Evolutionary conservation across 2,888 invertebrate species (phyloP).

Genomic region (Drosophila paracracens): DNA sequence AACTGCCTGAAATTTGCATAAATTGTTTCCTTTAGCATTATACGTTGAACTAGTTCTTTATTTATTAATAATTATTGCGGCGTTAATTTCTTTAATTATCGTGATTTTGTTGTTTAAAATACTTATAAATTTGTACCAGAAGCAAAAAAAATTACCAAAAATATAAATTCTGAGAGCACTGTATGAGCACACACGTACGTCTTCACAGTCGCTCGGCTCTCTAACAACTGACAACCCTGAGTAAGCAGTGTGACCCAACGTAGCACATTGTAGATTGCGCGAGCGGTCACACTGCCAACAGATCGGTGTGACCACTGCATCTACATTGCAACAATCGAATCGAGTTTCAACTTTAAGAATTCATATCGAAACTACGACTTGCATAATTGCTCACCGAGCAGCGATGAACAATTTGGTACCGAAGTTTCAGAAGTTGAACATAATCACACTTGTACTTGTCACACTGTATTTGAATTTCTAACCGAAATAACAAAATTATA

Average conservation of each 20-base stretch:
- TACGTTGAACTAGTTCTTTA: constrained; percentile 45
- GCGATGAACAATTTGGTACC: neutral
- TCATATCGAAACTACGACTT: constrained; percentile 19
- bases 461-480: neutral
- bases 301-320: constrained; percentile 37
- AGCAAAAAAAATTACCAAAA: constrained; percentile 73
- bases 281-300: constrained; percentile 23
- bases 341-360: constrained; percentile 17
- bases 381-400: constrained; percentile 20
- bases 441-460: neutral
- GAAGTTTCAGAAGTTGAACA: neutral
- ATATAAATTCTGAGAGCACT: constrained; percentile 78
- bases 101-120: constrained; percentile 51
- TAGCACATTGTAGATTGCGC: constrained; percentile 6
- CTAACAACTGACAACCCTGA: constrained; percentile 56
- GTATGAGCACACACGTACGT: constrained; percentile 78
- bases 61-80: constrained; percentile 53
- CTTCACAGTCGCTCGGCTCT: constrained; percentile 73
- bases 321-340: constrained; percentile 28
- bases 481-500: constrained; percentile 6
- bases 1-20: constrained; percentile 64
- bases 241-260: constrained; percentile 48
- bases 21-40: constrained; percentile 48
- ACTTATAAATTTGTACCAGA: constrained; percentile 59
- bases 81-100: constrained; percentile 53